phyloP scores from a whole-genome alignment of 2,797 vertebrate genomes.

The Erpetoichthys calabaricus region DNA sequence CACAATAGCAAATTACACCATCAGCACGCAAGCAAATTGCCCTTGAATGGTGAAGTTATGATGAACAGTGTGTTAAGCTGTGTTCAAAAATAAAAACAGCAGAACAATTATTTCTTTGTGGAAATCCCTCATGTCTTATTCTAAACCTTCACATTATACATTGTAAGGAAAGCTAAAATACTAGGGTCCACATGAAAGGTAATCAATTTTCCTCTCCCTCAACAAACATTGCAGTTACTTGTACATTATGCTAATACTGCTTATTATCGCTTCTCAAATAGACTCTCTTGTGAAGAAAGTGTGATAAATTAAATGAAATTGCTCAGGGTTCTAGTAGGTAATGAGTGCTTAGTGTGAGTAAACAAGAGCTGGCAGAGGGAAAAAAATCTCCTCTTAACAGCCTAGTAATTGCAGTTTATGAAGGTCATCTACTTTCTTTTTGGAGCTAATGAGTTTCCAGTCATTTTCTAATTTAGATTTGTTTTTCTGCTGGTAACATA shows the following conservation, averaged over 20 bases:
- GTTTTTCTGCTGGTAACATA: conserved; percentile 3
- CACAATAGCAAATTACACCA: conserved; percentile 74
- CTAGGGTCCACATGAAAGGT: not conserved
- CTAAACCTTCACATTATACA: conserved; percentile 46
- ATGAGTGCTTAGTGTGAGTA: conserved; percentile 10
- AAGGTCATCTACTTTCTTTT: conserved; percentile 7
- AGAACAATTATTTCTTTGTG: conserved; percentile 55
- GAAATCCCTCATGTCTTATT: conserved; percentile 34
- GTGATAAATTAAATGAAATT: conserved; percentile 7
- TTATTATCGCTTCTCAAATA: conserved; percentile 11
- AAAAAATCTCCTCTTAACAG: conserved; percentile 5
- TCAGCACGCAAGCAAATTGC: conserved; percentile 74
- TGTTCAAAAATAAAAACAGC: conserved; percentile 43
- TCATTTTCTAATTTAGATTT: conserved; percentile 1
- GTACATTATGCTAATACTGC: conserved; percentile 11
- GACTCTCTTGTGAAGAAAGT: conserved; percentile 5
- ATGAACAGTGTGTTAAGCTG: conserved; percentile 53
- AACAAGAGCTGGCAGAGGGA: conserved; percentile 6
- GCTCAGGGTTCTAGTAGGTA: conserved; percentile 8
- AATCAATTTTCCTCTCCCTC: conserved; percentile 7
- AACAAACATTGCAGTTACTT: not conserved
- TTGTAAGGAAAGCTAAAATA: conserved; percentile 28
- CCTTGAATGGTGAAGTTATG: conserved; percentile 73
- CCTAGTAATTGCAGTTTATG: conserved; percentile 8
- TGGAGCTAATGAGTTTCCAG: conserved; percentile 7